Evolutionary conservation across 2,888 invertebrate species (phyloP).

Genomic region (Orthosia gothica): DNA sequence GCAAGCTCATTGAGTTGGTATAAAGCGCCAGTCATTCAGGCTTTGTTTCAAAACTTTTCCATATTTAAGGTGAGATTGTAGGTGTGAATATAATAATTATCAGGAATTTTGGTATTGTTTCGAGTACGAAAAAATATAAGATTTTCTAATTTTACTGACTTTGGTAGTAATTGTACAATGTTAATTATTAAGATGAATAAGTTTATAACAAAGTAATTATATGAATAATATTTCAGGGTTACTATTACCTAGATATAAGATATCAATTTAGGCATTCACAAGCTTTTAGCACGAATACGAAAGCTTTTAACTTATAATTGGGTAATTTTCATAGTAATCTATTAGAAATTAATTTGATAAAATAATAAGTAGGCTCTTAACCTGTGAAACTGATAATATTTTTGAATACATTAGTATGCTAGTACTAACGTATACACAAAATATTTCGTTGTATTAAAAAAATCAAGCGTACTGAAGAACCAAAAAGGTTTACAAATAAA

Average conservation of each 20-base stretch:
- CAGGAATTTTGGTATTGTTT: not conserved
- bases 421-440: not conserved
- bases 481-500: too few relatives aligned
- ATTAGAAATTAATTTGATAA: not conserved
- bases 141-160: constrained; percentile 7
- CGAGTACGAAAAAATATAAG: not conserved
- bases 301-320: constrained; percentile 5
- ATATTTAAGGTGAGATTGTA: not conserved
- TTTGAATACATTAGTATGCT: not conserved
- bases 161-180: not conserved
- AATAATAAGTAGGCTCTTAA: too few relatives aligned
- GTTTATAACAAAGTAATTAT: not conserved
- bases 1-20: not conserved
- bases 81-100: constrained; percentile 3
- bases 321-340: not conserved
- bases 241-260: not conserved
- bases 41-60: not conserved
- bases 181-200: not conserved
- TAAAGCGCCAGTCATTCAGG: constrained; percentile 1
- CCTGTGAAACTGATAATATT: not conserved
- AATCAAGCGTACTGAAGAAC: not conserved
- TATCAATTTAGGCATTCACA: constrained; percentile 8
- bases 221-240: not conserved
- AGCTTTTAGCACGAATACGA: not conserved
- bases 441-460: not conserved